A percentile compares a stretch with the other conserved stretches of the same genome.
These are phyloP conservation scores for Dasysyrphus tricinctus DNA, from an alignment of 2,888 invertebrate species.

Conservation along the genomic window DNA sequence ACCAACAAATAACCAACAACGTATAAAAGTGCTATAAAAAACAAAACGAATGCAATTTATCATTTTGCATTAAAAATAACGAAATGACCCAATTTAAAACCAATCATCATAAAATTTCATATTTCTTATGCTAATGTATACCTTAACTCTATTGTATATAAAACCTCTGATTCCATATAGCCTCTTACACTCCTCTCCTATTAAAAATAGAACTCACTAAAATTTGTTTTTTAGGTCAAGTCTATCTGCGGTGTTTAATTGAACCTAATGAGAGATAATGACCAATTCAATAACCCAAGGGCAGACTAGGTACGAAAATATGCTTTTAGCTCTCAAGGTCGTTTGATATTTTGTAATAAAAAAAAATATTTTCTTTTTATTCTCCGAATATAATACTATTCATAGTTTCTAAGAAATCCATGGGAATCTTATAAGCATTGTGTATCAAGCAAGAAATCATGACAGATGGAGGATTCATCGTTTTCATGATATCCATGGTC, in stretches of 20 bases:
- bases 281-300: conserved; percentile 14
- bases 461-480: conserved; percentile 8
- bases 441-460: not conserved
- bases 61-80: not conserved
- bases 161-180: not conserved
- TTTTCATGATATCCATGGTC: not conserved
- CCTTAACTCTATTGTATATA: not conserved
- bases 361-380: not conserved
- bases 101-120: conserved; percentile 14
- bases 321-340: conserved; percentile 17
- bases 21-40: not conserved
- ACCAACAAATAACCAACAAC: not conserved
- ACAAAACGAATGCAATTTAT: not conserved
- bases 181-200: not conserved
- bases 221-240: conserved; percentile 13
- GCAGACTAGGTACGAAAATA: not conserved
- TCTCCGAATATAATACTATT: not conserved
- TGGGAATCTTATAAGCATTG: not conserved
- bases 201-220: not conserved
- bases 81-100: not conserved
- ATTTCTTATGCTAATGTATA: not conserved
- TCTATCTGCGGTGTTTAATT: conserved; percentile 4
- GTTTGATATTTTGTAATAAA: not conserved
- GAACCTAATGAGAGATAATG: conserved; percentile 18
- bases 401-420: not conserved